Percentiles rank a stretch among this genome's conserved stretches.
These are phyloP conservation scores for Noctua pronuba DNA, from an alignment of 2,888 invertebrate genomes.

Conservation along the genomic window DNA sequence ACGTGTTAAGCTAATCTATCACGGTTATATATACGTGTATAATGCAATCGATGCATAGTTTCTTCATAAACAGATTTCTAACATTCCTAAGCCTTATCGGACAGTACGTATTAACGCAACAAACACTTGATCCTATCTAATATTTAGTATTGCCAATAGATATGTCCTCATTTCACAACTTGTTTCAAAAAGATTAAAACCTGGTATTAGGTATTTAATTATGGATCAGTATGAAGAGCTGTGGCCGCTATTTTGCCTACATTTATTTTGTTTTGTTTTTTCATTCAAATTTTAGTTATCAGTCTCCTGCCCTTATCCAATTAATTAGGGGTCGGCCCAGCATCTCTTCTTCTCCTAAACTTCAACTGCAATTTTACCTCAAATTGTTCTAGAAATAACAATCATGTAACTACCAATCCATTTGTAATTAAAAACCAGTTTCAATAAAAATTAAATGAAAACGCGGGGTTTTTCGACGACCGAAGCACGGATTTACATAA, in stretches of 20 bases:
- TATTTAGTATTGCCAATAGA: constrained; percentile 28
- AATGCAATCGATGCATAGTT: constrained; percentile 22
- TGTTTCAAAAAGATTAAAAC: not conserved
- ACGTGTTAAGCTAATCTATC: not conserved
- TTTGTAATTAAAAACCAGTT: not conserved
- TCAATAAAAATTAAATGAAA: not conserved
- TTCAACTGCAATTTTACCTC: too few species aligned
- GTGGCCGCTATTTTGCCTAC: not conserved
- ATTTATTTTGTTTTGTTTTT: not conserved
- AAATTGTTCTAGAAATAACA: not conserved
- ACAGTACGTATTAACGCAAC: constrained; percentile 13
- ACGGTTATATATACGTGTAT: not conserved
- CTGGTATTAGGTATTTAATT: not conserved
- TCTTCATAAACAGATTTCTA: constrained; percentile 21
- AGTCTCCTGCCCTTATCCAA: not conserved
- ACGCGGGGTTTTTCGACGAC: not conserved
- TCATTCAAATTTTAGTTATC: not conserved
- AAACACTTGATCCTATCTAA: constrained; percentile 41
- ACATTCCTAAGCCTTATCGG: constrained; percentile 41
- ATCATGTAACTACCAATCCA: not conserved
- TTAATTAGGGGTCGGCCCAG: not conserved
- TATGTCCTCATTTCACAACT: constrained; percentile 50
- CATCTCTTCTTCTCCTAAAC: not conserved
- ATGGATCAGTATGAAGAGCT: too few species aligned
- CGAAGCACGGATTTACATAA: not conserved